Percentiles rank a stretch among this genome's conserved stretches.
These are phyloP conservation scores for Liodrosophila aerea DNA, from an alignment of 2,888 invertebrate species.

Conservation along the genomic window DNA sequence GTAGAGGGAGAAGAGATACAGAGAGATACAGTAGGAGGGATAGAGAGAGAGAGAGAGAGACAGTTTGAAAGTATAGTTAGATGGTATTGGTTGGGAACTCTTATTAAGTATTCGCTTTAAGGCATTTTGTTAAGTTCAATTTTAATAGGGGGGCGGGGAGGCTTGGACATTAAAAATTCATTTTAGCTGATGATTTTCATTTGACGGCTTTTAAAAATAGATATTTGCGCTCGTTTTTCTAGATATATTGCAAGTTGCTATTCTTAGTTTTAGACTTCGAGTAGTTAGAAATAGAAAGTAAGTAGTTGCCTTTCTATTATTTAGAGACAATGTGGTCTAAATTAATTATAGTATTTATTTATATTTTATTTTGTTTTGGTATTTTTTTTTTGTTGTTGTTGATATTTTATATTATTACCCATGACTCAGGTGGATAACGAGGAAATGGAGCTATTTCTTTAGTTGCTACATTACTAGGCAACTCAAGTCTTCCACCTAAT, in stretches of 20 bases:
- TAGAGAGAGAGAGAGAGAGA: constrained; percentile 21
- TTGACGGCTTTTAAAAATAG: constrained; percentile 54
- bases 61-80: constrained; percentile 27
- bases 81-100: constrained; percentile 8
- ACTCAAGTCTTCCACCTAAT: constrained; percentile 89
- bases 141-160: constrained; percentile 24
- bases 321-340: constrained; percentile 61
- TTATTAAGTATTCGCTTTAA: constrained; percentile 24
- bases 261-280: constrained; percentile 1
- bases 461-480: constrained; percentile 94
- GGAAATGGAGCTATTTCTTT: constrained; percentile 94
- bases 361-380: constrained; percentile 26
- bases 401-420: constrained; percentile 84
- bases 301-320: constrained; percentile 46
- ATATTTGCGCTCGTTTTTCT: constrained; percentile 57
- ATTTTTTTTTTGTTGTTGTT: constrained; percentile 41
- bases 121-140: constrained; percentile 21
- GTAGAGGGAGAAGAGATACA: constrained; percentile 17
- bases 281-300: constrained; percentile 15
- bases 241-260: constrained; percentile 17
- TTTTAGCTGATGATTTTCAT: constrained; percentile 67
- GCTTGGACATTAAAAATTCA: constrained; percentile 49
- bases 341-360: constrained; percentile 77
- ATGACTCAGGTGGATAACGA: constrained; percentile 91
- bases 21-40: constrained; percentile 15